Evolutionary conservation across 1,140 invertebrate species (phyloP), one percentile per base, ranked within the genome.

Genomic region (Phymorhynchus buccinoides): DNA sequence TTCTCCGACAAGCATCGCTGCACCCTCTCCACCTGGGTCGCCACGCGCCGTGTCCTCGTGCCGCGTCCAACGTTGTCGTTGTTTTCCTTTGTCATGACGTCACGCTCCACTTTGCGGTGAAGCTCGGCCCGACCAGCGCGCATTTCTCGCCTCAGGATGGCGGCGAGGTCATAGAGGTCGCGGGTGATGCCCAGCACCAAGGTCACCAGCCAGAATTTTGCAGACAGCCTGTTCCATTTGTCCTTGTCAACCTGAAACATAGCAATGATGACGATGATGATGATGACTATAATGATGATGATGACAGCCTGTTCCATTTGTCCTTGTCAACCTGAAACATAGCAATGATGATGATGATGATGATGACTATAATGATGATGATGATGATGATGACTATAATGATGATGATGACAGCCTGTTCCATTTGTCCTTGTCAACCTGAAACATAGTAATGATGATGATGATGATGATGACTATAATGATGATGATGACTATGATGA

Each of bases 121-220:
- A 35, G 91, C 52, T 84, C 85, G 39, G 42, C 82, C 37, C 81
- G 77, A 41, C 48, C 83, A 80, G 52, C 80, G 66, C 85, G 86
- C 66, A 90, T 41, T 90, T 92, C 89, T 93, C 90, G 89, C 95
- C 94, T 52, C 96, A 91, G 73, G 96, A 94, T 87, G 94, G 92
- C 81, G 94, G 86, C 80, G 12, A 97, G 96, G 94, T 97, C 97
- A 93, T 97, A 96, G 42, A 96, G 88, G 92, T 98, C 96, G 89
- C 96, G 95, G 9, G 95, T 93, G 80, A 97, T 93, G 90, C 96
- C 97, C 91, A 97, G 95, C 27, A 96, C 94, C 27, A 97, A 95
- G 14, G 90, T 90, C 4, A 92, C 89, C 7, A 93, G 75, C 90
- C 93, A 94, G 78, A 97, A 97, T 91, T 95, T 96, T 88, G 97